Evolutionary conservation across 92 coral and sea anemone species (phyloP), one percentile per base, ranked within the genome.

Genomic region (Micromussa lordhowensis): DNA sequence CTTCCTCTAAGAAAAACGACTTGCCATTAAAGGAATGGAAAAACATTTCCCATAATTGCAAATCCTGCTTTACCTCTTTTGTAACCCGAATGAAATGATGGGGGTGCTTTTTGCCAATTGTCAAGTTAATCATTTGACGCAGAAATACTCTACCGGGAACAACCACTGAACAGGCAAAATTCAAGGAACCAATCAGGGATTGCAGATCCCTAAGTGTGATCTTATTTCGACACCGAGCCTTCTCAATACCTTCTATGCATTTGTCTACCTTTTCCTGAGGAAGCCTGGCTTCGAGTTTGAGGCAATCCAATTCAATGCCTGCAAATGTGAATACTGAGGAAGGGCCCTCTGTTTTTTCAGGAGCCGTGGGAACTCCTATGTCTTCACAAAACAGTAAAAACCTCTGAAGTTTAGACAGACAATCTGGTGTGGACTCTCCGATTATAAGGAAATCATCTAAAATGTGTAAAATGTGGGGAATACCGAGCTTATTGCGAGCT

Each of bases 341-440:
- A 49, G 94, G 94, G 29, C 94, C 94, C n/a, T 49, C 71, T 34
- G 91, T 91, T 71, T 91, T 91, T 55, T 91, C 94, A 10, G 87
- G 91, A 69, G 89, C 94, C 82, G 73, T 88, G 77, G 94, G 89
- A 88, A 91, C 81, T 9, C 94, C 91, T 26, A 88, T 16, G 61
- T 83, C 84, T 9, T 74, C 29, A 70, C 91, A 91, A 19, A 78
- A 48, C 3, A 29, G 54, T 24, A 78, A 32, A 70, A 91, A 91
- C 51, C 81, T 54, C 21, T 79, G 34, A 24, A 88, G 75, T 63
- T 91, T 87, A 40, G 57, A 31, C 53, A 71, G 71, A 83, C 92
- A 77, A 26, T 16, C 71, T 61, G 19, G 24, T 8, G 61, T 63
- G n/a, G 86, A 77, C 36, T 66, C 69, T 53, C 38, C 77, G 21